Conservation (phyloP, 1,140 invertebrate species). For the Bombus difficillimus region DNA sequence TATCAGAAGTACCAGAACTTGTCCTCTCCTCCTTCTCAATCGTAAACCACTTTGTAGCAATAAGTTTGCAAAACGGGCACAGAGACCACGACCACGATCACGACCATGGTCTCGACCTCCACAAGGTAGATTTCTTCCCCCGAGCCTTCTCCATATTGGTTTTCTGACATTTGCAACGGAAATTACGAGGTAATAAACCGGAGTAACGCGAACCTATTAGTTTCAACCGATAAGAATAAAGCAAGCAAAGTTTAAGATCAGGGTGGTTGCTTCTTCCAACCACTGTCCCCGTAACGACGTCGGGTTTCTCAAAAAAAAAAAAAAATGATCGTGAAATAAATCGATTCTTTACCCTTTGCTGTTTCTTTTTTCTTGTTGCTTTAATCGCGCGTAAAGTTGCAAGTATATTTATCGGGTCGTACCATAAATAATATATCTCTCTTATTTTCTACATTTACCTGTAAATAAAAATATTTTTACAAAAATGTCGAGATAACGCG, state of each 20-base stretch:
- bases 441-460: neutral
- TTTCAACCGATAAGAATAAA: constrained; percentile 48
- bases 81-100: neutral
- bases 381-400: too few species aligned
- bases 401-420: neutral
- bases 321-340: neutral
- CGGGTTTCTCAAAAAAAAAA: constrained; percentile 10
- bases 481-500: neutral
- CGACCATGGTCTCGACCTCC: constrained; percentile 10
- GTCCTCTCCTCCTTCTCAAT: constrained; percentile 52
- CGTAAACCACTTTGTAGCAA: constrained; percentile 63
- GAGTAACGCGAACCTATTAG: constrained; percentile 61
- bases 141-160: constrained; percentile 43
- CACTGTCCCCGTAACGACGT: constrained; percentile 47
- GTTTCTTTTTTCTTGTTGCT: too few species aligned
- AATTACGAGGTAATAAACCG: constrained; percentile 65
- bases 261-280: neutral
- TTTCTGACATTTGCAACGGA: constrained; percentile 58
- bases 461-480: neutral
- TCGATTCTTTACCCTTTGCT: neutral
- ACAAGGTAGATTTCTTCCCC: constrained; percentile 1
- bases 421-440: neutral
- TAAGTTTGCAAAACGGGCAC: constrained; percentile 50
- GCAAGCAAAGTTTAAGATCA: constrained; percentile 34
- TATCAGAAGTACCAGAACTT: constrained; percentile 27